Evolutionary conservation across 2,797 vertebrate species (phyloP).

Genomic region (Pangasius krempfi): DNA sequence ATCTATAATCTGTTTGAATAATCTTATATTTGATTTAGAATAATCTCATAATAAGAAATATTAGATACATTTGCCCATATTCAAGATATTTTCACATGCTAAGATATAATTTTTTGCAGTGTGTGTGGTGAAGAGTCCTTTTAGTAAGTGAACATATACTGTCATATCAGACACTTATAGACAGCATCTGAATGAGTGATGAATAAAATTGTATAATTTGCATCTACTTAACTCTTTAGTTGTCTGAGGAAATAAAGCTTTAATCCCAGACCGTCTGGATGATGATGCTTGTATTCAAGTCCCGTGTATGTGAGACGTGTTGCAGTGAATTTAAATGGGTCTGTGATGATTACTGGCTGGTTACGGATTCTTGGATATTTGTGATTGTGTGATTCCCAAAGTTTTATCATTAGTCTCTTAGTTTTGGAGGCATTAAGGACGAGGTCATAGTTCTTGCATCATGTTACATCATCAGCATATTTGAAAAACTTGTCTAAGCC

Average conservation of each 20-base stretch:
- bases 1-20: background rate
- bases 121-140: too few species aligned
- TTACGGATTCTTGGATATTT: background rate
- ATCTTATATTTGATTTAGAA: background rate
- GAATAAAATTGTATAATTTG: background rate
- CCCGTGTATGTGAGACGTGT: background rate
- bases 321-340: constrained; percentile 6
- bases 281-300: background rate
- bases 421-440: constrained; percentile 12
- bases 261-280: constrained; percentile 6
- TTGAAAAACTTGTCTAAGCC: constrained; percentile 1
- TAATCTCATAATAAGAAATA: background rate
- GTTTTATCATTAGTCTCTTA: background rate
- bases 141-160: background rate
- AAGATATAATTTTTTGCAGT: background rate
- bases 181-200: background rate
- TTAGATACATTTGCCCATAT: background rate
- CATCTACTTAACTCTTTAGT: background rate
- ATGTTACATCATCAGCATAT: constrained; percentile 26
- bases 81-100: background rate
- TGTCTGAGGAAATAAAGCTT: constrained; percentile 12
- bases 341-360: background rate
- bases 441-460: constrained; percentile 28
- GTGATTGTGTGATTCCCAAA: background rate
- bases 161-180: background rate